These are phyloP conservation scores for Trichomycterus rosablanca DNA, from an alignment of 2,113 vertebrate genomes.

Conservation along the genomic window DNA sequence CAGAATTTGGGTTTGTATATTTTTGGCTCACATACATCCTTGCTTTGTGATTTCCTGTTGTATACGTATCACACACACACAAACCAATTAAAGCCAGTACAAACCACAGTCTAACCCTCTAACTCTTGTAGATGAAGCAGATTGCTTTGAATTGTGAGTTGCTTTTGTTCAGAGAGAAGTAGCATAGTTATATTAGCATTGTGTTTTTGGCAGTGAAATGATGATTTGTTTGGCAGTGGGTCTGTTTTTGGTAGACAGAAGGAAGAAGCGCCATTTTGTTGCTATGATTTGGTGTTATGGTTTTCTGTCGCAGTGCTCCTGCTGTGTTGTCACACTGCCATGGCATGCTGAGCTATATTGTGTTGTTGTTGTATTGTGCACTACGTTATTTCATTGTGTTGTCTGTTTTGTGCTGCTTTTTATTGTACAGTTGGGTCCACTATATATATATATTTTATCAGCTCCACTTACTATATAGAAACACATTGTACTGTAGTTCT, in stretches of 20 bases:
- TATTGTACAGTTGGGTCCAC: no score
- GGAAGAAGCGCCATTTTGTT: background rate
- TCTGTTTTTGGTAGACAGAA: slow-evolving; percentile 9
- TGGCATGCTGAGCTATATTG: slow-evolving; percentile 3
- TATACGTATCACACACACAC: no score
- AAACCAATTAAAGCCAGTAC: background rate
- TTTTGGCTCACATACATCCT: no score
- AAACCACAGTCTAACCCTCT: background rate
- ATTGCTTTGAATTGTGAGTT: background rate
- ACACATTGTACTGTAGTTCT: no score
- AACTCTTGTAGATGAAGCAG: background rate
- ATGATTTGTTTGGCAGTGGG: background rate
- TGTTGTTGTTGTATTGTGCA: no score
- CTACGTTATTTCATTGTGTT: no score
- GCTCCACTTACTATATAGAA: no score
- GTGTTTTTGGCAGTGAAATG: slow-evolving; percentile 3
- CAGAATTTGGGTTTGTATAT: no score
- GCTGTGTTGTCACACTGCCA: slow-evolving; percentile 1
- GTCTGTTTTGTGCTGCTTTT: no score
- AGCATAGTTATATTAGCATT: background rate
- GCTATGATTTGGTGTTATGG: slow-evolving; percentile 9
- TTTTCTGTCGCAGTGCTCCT: background rate
- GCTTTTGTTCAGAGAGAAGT: slow-evolving; percentile 9
- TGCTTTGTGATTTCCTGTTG: no score
- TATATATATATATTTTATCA: no score